Percentiles rank a stretch among this genome's conserved stretches.
phyloP scores from a whole-genome alignment of 2,113 vertebrate species.

The Triplophysa tibetana region DNA sequence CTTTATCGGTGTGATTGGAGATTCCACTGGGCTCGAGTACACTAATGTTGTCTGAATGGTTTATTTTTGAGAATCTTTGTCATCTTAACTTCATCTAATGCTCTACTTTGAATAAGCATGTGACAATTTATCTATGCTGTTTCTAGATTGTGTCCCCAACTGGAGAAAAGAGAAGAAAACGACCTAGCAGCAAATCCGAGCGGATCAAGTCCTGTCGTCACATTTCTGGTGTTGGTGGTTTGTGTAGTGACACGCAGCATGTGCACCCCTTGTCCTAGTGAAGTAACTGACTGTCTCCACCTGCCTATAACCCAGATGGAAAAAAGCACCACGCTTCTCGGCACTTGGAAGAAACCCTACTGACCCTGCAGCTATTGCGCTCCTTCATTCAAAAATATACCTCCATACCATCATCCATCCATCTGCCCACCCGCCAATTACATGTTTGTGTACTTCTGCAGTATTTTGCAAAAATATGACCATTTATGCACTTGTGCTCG shows the following conservation, averaged over 20 bases:
- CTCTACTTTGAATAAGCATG: neutral
- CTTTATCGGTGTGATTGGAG: neutral
- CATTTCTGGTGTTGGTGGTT: neutral
- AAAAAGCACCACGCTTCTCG: neutral
- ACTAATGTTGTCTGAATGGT: neutral
- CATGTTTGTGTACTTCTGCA: neutral
- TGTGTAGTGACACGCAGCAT: conserved; percentile 21
- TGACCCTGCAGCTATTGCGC: conserved; percentile 29
- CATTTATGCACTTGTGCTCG: conserved; percentile 10
- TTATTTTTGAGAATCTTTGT: neutral
- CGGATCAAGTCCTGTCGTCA: neutral
- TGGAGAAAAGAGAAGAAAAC: conserved; percentile 65
- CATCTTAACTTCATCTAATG: neutral
- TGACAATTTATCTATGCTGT: neutral
- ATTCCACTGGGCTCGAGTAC: neutral
- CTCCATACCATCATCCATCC: neutral
- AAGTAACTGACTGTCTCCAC: conserved; percentile 23
- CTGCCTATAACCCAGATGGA: neutral
- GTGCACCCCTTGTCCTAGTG: conserved; percentile 8
- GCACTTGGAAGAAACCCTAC: conserved; percentile 8
- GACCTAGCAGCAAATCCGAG: conserved; percentile 39
- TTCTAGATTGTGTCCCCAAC: conserved; percentile 66
- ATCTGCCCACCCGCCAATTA: neutral
- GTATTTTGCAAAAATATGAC: neutral
- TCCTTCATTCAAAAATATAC: neutral